Evolutionary conservation across 2,888 invertebrate genomes (phyloP).

Genomic region (Metacarcinus magister): DNA sequence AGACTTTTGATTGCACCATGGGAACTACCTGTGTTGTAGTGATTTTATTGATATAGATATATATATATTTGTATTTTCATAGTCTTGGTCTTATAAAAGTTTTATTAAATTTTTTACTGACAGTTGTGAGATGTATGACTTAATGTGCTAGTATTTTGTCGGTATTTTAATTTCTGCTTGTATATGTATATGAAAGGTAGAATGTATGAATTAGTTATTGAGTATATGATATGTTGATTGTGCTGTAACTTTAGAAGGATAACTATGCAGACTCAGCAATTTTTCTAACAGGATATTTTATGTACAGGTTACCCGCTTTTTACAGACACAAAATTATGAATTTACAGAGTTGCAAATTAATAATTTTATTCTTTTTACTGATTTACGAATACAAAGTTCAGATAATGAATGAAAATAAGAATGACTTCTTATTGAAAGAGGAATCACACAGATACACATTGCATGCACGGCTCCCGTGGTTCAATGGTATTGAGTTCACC

Average conservation of each 20-base stretch:
- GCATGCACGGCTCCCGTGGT: no score
- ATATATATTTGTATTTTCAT: constrained; percentile 7
- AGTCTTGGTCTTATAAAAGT: background rate
- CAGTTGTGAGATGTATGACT: background rate
- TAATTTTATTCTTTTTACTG: no score
- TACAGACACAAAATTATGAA: background rate
- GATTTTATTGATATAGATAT: background rate
- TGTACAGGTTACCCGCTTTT: background rate
- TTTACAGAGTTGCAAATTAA: no score
- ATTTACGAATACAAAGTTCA: no score
- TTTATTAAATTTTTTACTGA: background rate
- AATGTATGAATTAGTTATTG: background rate
- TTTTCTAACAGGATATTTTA: background rate
- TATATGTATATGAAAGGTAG: background rate
- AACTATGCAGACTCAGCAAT: background rate
- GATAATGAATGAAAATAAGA: no score
- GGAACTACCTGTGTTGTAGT: background rate
- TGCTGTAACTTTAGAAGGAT: background rate
- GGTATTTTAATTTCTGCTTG: background rate
- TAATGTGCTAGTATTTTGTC: background rate
- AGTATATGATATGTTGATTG: background rate
- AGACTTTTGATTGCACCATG: background rate
- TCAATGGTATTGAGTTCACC: no score
- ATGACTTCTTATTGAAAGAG: no score
- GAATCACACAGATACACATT: no score